phyloP scores from a whole-genome alignment of 1,140 invertebrate genomes.

The Potamilus streckersoni region DNA sequence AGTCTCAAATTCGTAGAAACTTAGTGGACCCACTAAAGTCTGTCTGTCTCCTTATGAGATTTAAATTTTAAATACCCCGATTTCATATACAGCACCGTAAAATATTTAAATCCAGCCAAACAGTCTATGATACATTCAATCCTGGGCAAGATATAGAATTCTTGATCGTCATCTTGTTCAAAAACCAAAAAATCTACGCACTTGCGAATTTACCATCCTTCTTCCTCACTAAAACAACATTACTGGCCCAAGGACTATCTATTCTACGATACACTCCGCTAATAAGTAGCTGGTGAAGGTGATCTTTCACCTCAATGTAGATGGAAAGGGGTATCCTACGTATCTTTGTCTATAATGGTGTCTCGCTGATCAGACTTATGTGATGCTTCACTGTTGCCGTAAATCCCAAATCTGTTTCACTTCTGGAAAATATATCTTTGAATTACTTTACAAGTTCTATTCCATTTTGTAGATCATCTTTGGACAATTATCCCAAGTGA shows the following conservation, averaged over 20 bases:
- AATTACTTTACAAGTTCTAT: neutral
- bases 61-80: neutral
- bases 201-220: no score
- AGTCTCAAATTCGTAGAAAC: constrained; percentile 13
- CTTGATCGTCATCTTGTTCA: constrained; percentile 2
- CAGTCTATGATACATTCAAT: constrained; percentile 7
- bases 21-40: constrained; percentile 11
- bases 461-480: neutral
- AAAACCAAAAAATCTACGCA: no score
- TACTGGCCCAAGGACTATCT: neutral
- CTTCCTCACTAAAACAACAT: neutral
- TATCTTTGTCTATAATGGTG: neutral
- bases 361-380: neutral
- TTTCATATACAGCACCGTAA: neutral
- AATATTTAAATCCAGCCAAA: constrained; percentile 3
- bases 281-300: neutral
- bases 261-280: neutral
- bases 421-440: no score
- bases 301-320: neutral
- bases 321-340: neutral
- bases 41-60: neutral
- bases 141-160: constrained; percentile 1
- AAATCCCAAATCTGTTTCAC: constrained; percentile 25
- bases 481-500: neutral
- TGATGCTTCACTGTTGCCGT: neutral